Evolutionary conservation across 64 coral and sea anemone species (phyloP), one percentile per base, ranked within the genome.

Genomic region (Stichodactyla helianthus): DNA sequence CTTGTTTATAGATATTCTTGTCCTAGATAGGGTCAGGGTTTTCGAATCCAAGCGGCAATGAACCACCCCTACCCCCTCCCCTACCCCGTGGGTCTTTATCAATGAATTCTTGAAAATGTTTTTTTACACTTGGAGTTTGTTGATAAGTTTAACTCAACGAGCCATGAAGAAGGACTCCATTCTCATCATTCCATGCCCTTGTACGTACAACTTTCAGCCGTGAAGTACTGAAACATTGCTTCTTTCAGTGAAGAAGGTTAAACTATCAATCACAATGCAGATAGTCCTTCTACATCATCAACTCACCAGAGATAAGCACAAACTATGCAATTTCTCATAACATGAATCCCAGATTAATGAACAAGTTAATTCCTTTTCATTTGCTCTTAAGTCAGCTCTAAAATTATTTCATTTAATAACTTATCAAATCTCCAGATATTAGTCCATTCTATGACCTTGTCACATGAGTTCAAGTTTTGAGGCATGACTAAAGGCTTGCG

Each of bases 121-220:
- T 44, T 35, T 44, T 44, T 44, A 44, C 35, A 44, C 35, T 44
- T 44, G 35, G 62, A 65, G 62, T 65, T 18, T 65, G 62, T 6
- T 65, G 62, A 65, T 65, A n/a, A 65, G 62, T n/a, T 6, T 9
- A 22, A 6, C 19, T n/a, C 19, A 65, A 65, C 22, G 62, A 22
- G 20, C 62, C 62, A 65, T 65, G 62, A 22, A 18, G 18, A n/a
- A 9, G 19, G 62, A 65, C 77, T 79, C 25, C 77, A 79, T 79
- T 79, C 50, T 14, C 16, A 15, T 12, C 28, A 79, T 79, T 12
- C 50, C 77, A 79, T 79, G 77, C 77, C 77, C 77, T 79, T 79
- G 7, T 79, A 79, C 28, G 77, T 79, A 50, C 77, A 79, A 26
- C 23, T 16, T 10, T 6, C 20, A 15, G 8, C 1, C 7, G 22